Evolutionary conservation across 2,888 invertebrate species (phyloP), one percentile per base, ranked within the genome.

Genomic region (Phyto melanocephala): DNA sequence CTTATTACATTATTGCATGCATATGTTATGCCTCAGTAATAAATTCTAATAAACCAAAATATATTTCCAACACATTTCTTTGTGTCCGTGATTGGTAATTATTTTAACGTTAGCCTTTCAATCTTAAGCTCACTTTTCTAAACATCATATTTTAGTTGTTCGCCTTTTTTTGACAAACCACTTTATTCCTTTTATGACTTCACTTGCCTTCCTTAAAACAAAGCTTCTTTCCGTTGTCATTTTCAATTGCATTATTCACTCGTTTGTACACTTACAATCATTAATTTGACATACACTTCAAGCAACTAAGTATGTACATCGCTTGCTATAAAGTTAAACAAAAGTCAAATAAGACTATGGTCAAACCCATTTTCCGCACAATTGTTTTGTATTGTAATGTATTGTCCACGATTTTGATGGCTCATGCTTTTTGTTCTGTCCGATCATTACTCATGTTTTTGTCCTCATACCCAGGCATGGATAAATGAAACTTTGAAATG

Each of bases 371-470:
- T 80, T 74, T 74, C 52, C 79, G 17, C 67, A 74, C 60, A 80
- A 80, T 74, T 80, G 60, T 54, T 60, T 68, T 42, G 33, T 62
- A 45, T 60, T 65, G 45, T 47, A 3, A 28, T 17, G 42, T 20
- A 74, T 74, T 67, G 67, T 74, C 65, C 65, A 72, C 65, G 13
- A 58, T 35, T 72, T 79, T 74, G 75, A 82, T 79, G 78, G 40
- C 62, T 79, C 70, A 82, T 75, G 74, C 75, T 47, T 70, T 82
- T 67, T 58, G 71, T 79, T 65, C 56, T 58, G 58, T 28, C 45
- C 65, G 70, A 71, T 79, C 81, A 79, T 82, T 79, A 75, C 58
- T 82, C 79, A 82, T 82, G 79, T 65, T 65, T 71, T 20, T 37
- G 17, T 47, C n/a, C n/a, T n/a, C n/a, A n/a, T n/a, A n/a, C n/a